Conservation (phyloP, 2,888 invertebrate species). For the Coenonympha arcania region DNA sequence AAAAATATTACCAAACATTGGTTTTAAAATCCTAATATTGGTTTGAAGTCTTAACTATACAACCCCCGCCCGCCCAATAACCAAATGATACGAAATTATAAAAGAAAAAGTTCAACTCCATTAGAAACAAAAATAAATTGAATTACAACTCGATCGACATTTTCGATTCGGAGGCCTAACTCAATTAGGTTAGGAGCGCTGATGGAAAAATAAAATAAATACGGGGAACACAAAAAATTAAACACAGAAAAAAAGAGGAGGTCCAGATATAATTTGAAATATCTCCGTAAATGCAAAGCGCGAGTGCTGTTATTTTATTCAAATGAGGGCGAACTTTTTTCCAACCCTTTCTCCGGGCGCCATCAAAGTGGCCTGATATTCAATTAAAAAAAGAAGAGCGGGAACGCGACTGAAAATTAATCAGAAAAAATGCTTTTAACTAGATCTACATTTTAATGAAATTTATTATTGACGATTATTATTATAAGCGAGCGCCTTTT, state of each 20-base stretch:
- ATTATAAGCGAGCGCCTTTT: conserved; percentile 61
- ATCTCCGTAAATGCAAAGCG: conserved; percentile 75
- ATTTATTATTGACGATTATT: conserved; percentile 74
- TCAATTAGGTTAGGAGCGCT: conserved; percentile 70
- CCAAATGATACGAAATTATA: conserved; percentile 63
- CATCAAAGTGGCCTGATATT: conserved; percentile 75
- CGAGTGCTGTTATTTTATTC: conserved; percentile 75
- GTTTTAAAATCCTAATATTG: background rate
- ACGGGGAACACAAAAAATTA: conserved; percentile 67
- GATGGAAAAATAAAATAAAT: conserved; percentile 75
- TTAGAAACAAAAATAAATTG: conserved; percentile 75
- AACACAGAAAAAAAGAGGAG: conserved; percentile 63
- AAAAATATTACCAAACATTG: too few species aligned
- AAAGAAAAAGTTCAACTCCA: conserved; percentile 65
- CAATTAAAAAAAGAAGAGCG: conserved; percentile 74
- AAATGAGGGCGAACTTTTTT: conserved; percentile 73
- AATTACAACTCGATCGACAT: conserved; percentile 74
- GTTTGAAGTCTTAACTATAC: conserved; percentile 8
- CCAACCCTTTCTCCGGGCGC: conserved; percentile 68
- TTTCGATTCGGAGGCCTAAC: conserved; percentile 73
- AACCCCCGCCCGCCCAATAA: conserved; percentile 13
- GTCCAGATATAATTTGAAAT: conserved; percentile 75
- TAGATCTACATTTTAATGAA: conserved; percentile 76
- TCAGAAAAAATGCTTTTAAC: conserved; percentile 76
- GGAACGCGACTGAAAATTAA: conserved; percentile 72